These are phyloP conservation scores for Lacanobia oleracea DNA, from an alignment of 2,888 invertebrate species.

Conservation along the genomic window DNA sequence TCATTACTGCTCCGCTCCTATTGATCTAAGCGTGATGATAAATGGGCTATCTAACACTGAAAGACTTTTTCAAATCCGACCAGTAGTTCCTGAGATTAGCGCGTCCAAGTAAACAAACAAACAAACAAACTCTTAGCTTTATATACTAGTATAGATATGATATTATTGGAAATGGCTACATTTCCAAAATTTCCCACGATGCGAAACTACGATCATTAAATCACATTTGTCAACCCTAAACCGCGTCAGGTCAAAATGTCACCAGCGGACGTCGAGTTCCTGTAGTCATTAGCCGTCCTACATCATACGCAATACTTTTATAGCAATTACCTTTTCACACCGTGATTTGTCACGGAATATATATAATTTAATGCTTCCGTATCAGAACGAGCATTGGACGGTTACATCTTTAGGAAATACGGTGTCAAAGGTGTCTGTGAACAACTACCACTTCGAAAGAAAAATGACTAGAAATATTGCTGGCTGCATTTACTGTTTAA, in stretches of 20 bases:
- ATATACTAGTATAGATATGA: too few species aligned
- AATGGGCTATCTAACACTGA: too few species aligned
- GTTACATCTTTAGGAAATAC: constrained; percentile 23
- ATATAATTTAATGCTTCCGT: constrained; percentile 39
- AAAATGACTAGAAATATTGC: constrained; percentile 7
- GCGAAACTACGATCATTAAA: constrained; percentile 75
- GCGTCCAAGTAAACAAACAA: too few species aligned
- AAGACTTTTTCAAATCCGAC: too few species aligned
- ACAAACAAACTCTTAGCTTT: too few species aligned
- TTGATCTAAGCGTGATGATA: too few species aligned
- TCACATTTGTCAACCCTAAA: constrained; percentile 76
- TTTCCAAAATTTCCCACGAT: constrained; percentile 74
- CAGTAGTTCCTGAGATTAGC: too few species aligned
- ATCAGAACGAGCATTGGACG: constrained; percentile 8
- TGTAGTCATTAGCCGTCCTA: constrained; percentile 66
- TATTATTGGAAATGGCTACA: background rate
- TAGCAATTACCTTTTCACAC: constrained; percentile 64
- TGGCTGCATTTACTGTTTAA: background rate
- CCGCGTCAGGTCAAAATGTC: constrained; percentile 73
- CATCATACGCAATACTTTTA: constrained; percentile 44
- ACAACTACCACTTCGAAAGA: background rate
- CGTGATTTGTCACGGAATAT: constrained; percentile 49
- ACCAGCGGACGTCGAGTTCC: constrained; percentile 82
- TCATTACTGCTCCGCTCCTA: too few species aligned
- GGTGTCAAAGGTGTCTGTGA: constrained; percentile 3